phyloP scores from a whole-genome alignment of 53 echinoderm and acorn worm species.

The Patiria pectinifera region DNA sequence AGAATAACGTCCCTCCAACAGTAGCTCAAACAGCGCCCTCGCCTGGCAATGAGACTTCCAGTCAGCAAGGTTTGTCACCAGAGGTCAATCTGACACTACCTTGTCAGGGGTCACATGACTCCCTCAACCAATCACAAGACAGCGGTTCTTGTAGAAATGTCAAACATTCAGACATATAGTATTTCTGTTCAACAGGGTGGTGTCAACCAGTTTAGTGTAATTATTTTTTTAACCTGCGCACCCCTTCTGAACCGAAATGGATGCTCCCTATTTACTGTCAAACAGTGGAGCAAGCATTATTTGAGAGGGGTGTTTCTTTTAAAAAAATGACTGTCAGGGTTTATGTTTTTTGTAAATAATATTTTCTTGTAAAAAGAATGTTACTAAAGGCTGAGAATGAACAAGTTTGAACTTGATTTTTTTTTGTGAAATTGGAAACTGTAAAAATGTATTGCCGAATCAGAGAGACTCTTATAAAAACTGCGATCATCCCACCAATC shows the following conservation, averaged over 20 bases:
- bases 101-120: constrained; percentile 41
- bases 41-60: constrained; percentile 47
- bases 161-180: constrained; percentile 81
- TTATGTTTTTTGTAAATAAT: constrained; percentile 30
- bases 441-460: constrained; percentile 36
- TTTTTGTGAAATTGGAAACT: constrained; percentile 1
- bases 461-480: constrained; percentile 25
- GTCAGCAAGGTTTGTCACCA: constrained; percentile 39
- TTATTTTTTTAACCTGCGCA: constrained; percentile 21
- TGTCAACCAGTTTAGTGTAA: background rate
- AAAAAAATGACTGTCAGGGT: constrained; percentile 46
- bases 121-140: constrained; percentile 72
- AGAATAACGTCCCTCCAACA: constrained; percentile 18
- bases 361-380: constrained; percentile 45
- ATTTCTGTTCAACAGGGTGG: constrained; percentile 54
- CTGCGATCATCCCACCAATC: constrained; percentile 29
- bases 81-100: constrained; percentile 29
- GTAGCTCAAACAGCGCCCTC: constrained; percentile 52
- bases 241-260: constrained; percentile 40
- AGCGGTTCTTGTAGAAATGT: constrained; percentile 75
- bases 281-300: constrained; percentile 57
- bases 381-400: constrained; percentile 3
- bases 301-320: constrained; percentile 37
- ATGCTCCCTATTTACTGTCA: constrained; percentile 59
- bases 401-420: background rate